Percentiles rank a stretch among this genome's conserved stretches.
phyloP scores from a whole-genome alignment of 2,888 invertebrate genomes.

The Mantis religiosa region DNA sequence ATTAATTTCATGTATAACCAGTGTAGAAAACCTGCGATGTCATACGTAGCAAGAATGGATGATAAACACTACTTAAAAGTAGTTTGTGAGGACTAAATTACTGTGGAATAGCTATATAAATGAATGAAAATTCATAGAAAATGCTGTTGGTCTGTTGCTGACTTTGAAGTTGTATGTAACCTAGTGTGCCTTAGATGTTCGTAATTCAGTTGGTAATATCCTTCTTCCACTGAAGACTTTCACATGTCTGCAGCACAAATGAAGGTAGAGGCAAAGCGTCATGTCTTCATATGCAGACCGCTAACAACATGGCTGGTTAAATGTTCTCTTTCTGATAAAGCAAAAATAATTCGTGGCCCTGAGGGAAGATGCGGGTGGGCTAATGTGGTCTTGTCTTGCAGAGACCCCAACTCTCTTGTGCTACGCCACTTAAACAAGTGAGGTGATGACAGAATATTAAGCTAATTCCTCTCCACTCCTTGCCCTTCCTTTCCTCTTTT shows the following conservation, averaged over 20 bases:
- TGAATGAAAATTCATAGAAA: too few species aligned
- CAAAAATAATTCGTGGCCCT: neutral
- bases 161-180: too few species aligned
- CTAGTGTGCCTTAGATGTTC: neutral
- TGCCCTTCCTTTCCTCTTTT: neutral
- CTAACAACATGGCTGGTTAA: slow-evolving; percentile 6
- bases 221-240: neutral
- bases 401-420: neutral
- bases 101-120: too few species aligned
- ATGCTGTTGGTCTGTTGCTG: too few species aligned
- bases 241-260: neutral
- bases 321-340: slow-evolving; percentile 5
- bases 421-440: neutral
- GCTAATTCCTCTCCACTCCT: neutral
- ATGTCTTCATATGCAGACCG: neutral
- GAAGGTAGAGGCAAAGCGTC: neutral
- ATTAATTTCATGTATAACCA: too few species aligned
- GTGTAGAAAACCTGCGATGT: too few species aligned
- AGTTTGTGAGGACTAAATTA: too few species aligned
- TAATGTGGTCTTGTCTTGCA: neutral
- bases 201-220: neutral
- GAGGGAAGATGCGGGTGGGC: neutral
- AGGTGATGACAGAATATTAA: neutral
- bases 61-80: too few species aligned
- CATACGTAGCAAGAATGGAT: too few species aligned